phyloP scores from a whole-genome alignment of 2,113 vertebrate species.

The Antechinus stuartii region DNA sequence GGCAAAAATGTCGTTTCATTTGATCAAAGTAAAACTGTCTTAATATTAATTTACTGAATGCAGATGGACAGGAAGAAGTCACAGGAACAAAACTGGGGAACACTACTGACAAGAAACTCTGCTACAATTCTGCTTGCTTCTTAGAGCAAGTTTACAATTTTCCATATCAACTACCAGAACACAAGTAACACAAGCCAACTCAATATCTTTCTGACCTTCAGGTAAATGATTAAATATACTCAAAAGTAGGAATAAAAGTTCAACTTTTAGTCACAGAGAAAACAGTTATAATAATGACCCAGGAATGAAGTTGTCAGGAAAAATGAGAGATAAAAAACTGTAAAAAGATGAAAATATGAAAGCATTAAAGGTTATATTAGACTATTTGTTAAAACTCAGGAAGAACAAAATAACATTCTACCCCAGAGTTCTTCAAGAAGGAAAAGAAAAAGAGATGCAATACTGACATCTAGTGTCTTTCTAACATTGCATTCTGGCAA shows the following conservation, averaged over 20 bases:
- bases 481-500: constrained; percentile 36
- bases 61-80: not conserved
- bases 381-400: constrained; percentile 83
- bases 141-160: constrained; percentile 78
- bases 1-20: constrained; percentile 40
- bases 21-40: constrained; percentile 20
- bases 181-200: constrained; percentile 83
- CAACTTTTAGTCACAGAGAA: constrained; percentile 80
- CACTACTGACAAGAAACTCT: constrained; percentile 13
- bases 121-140: constrained; percentile 53
- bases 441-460: constrained; percentile 74
- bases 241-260: constrained; percentile 79
- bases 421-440: constrained; percentile 61
- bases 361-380: constrained; percentile 84
- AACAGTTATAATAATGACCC: constrained; percentile 81
- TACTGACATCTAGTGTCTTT: constrained; percentile 85
- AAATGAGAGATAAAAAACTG: constrained; percentile 84
- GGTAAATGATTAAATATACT: constrained; percentile 84
- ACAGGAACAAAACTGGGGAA: constrained; percentile 18
- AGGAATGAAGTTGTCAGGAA: constrained; percentile 82
- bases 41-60: constrained; percentile 48
- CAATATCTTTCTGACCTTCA: constrained; percentile 81
- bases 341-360: constrained; percentile 84
- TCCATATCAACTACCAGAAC: constrained; percentile 80
- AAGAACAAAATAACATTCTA: constrained; percentile 80